A percentile compares a stretch with the other conserved stretches of the same genome.
Evolutionary conservation across 2,113 vertebrate genomes (phyloP).

Genomic region (Calidris pygmaea): DNA sequence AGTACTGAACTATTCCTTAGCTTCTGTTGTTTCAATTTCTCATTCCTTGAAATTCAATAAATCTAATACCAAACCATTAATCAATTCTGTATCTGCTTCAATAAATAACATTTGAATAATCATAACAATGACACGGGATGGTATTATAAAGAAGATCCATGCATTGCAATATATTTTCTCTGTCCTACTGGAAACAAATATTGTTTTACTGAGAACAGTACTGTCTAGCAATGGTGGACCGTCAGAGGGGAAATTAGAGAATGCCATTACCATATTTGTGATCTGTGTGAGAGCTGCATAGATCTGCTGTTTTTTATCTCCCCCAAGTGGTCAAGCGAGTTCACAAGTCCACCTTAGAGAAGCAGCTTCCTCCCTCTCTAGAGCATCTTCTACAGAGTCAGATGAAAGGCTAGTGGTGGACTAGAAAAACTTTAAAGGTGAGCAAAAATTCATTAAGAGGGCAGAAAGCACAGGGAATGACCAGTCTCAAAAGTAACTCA

Average conservation of each 20-base stretch:
- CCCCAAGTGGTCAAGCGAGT: neutral
- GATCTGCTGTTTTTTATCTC: conserved; percentile 37
- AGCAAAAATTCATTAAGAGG: neutral
- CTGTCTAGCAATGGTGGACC: neutral
- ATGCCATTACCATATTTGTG: neutral
- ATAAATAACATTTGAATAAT: neutral
- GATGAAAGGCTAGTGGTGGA: neutral
- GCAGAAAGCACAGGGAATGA: neutral
- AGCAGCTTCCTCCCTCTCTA: neutral
- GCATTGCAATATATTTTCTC: neutral
- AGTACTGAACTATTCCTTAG: neutral
- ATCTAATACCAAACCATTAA: neutral
- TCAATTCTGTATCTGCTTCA: neutral
- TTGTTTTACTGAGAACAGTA: neutral
- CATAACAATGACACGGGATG: neutral
- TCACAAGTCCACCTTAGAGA: neutral
- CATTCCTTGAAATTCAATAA: neutral
- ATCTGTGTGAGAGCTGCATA: neutral
- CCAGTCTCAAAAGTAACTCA: neutral
- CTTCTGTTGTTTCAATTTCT: neutral
- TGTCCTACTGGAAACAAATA: neutral
- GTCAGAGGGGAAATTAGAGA: neutral
- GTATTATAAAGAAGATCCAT: neutral
- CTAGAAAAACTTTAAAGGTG: neutral
- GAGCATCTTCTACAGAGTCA: neutral